Evolutionary conservation across 2,113 vertebrate species (phyloP).

Genomic region (Anhinga anhinga): DNA sequence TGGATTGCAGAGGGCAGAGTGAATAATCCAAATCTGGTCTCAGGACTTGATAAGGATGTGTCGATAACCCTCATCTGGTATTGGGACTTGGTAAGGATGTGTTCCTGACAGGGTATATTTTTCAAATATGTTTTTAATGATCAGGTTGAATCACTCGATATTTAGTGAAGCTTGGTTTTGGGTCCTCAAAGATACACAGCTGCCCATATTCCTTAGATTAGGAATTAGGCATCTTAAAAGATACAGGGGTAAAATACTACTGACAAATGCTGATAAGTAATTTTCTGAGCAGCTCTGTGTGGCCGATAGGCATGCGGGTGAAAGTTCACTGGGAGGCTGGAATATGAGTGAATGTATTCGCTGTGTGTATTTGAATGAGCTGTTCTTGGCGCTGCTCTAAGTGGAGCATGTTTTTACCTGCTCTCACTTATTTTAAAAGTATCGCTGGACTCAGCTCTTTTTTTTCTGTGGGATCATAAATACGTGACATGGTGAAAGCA

Average conservation of each 20-base stretch:
- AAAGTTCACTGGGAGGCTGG: not conserved
- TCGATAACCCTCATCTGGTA: too few relatives aligned
- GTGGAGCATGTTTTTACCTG: slow-evolving; percentile 15
- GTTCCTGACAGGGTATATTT: not conserved
- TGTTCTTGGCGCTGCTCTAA: not conserved
- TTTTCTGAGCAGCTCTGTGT: not conserved
- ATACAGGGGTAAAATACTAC: not conserved
- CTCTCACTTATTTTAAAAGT: not conserved
- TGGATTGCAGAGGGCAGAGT: not conserved
- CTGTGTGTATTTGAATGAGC: not conserved
- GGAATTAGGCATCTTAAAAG: not conserved
- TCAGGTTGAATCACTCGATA: not conserved
- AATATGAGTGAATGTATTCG: not conserved
- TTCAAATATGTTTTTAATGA: not conserved
- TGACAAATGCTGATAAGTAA: not conserved
- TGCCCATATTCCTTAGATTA: not conserved
- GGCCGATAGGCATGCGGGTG: not conserved
- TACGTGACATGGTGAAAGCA: not conserved
- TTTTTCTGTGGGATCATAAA: not conserved
- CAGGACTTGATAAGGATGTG: not conserved
- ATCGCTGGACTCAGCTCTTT: not conserved
- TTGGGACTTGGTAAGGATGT: not conserved
- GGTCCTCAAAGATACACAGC: not conserved
- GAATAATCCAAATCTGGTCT: not conserved
- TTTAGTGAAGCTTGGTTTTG: not conserved